Evolutionary conservation across 2,113 vertebrate genomes (phyloP), one percentile per base, ranked within the genome.

Genomic region (Nymphicus hollandicus): DNA sequence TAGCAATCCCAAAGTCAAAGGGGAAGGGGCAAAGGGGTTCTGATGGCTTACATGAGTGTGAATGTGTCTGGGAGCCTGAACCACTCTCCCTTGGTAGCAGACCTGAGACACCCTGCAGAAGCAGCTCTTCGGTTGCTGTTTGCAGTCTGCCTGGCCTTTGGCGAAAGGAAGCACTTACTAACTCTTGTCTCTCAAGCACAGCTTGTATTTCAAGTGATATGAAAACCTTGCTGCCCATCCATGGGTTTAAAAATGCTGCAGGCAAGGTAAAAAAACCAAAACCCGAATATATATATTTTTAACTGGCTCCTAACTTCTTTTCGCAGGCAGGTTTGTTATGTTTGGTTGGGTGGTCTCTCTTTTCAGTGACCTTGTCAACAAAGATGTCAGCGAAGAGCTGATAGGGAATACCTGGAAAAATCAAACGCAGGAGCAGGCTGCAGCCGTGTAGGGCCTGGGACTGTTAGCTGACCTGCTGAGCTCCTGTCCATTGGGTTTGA

Each of bases 401-500:
- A 93, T 84, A 88, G 44, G 83, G 86, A 96, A 87, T 93, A 94
- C 88, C 79, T 72, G 52, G 83, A 87, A 95, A 96, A 95, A 94
- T 82, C 92, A 82, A 88, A 78, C 60, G 27, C 66, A 81, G 2
- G 0, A 92, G 86, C 83, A 80, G 66, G 53, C 92, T 95, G 83
- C 1, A 2, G 61, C 83, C 81, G 77, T 22, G 66, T 68, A 63
- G 73, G 76, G 83, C 76, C 80, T 95, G 66, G 55, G 91, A 93
- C 77, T 87, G 43, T 89, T 76, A 92, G 81, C 56, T 70, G 78
- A 91, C 91, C 94, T 84, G 86, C 90, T 86, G 61, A 94, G 92
- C 61, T 41, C 64, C 86, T 95, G 96, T 79, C 95, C 96, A 87
- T 95, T 92, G 89, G 85, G 95, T 95, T 76, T 93, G 78, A 94